These are phyloP conservation scores for Platorchestia sp. DNA, from an alignment of 1,140 invertebrate genomes.

Conservation along the genomic window DNA sequence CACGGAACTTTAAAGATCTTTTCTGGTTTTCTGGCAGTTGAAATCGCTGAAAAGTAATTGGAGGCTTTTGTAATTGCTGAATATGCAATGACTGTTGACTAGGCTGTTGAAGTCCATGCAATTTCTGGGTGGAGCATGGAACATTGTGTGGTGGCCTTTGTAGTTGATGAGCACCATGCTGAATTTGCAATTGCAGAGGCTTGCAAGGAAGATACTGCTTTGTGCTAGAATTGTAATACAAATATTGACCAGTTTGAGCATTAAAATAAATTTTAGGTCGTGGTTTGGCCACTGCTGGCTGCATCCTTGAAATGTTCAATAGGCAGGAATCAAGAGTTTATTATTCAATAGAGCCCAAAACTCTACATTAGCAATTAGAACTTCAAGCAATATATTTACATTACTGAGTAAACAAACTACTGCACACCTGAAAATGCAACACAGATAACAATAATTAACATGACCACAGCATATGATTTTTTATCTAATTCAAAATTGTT, in stretches of 20 bases:
- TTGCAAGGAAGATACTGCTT: not conserved
- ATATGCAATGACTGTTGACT: not conserved
- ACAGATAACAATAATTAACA: not conserved
- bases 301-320: not conserved
- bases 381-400: not conserved
- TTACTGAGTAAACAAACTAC: no score
- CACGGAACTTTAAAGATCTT: not conserved
- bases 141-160: not conserved
- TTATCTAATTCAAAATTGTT: no score
- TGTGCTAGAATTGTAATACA: not conserved
- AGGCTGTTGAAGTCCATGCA: not conserved
- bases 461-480: not conserved
- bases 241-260: not conserved
- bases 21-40: not conserved
- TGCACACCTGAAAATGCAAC: no score
- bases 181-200: not conserved
- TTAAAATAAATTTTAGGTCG: not conserved
- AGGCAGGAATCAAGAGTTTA: not conserved
- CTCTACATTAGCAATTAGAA: not conserved
- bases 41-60: not conserved
- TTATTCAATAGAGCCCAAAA: not conserved
- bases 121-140: not conserved
- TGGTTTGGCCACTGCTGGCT: not conserved
- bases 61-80: not conserved
- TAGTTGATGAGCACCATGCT: not conserved